Evolutionary conservation across 2,797 vertebrate species (phyloP), one percentile per base, ranked within the genome.

Genomic region (Tapera naevia): DNA sequence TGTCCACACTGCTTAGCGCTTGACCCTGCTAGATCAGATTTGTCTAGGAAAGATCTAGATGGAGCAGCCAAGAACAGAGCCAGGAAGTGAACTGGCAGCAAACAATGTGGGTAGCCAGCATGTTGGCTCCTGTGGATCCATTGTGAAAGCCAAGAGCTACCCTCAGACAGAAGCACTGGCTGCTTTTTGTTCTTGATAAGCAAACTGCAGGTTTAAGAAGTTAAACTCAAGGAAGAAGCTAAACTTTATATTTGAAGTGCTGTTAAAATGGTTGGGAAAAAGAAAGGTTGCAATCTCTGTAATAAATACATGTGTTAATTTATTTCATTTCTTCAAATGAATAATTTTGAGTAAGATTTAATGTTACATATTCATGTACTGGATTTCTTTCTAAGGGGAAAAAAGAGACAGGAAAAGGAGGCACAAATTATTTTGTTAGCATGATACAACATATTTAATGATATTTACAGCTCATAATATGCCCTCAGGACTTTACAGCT

Each of bases 401-500:
- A 91, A 86, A 80, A 62, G 53, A 87, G 25, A 61, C 41, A 66
- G 64, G 67, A 75, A 84, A 95, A 93, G 46, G 54, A 80, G 56
- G 46, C 64, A 78, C 37, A 89, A 84, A 62, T 80, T 75, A 30
- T 50, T 70, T 80, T 23, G 37, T 67, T 46, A 95, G 87, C 71
- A 69, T 67, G 56, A 95, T 71, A 83, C 35, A 86, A 91, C 75
- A 23, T 67, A 85, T 87, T 94, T 88, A 93, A 86, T 80, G 64
- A 41, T 74, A 95, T 48, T 80, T 90, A 41, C 30, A 88, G 71
- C 54, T 66, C 58, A 91, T 67, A 81, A 57, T 78, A 70, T 64
- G 91, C 90, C 93, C 45, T 45, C 57, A 76, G 91, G 94, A 90
- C 61, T 93, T 91, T 85, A 91, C 39, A 94, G 73, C 74, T 93